A percentile compares a stretch with the other conserved stretches of the same genome.
phyloP scores from a whole-genome alignment of 2,113 vertebrate genomes.

The Pithys albifrons region DNA sequence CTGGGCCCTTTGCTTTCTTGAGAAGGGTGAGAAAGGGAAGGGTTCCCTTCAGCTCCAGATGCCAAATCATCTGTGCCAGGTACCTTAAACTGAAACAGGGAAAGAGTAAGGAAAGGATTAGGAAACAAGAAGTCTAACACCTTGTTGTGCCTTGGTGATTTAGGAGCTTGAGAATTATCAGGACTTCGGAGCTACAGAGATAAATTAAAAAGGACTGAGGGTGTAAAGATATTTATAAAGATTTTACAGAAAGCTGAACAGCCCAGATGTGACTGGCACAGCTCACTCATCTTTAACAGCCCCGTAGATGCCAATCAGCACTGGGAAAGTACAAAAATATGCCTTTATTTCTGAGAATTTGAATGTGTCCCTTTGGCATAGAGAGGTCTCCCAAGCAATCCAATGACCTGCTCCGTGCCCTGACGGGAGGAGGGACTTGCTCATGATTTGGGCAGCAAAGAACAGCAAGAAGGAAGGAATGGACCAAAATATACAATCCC shows the following conservation, averaged over 20 bases:
- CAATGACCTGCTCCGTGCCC: not conserved
- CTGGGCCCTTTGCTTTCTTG: not conserved
- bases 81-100: not conserved
- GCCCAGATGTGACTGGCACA: not conserved
- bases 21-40: not conserved
- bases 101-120: not conserved
- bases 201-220: not conserved
- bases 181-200: not conserved
- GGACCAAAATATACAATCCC: slow-evolving; percentile 63
- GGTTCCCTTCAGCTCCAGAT: not conserved
- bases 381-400: not conserved
- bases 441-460: not conserved
- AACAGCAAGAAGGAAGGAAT: slow-evolving; percentile 34
- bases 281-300: not conserved
- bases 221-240: not conserved
- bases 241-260: not conserved
- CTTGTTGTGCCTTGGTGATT: not conserved
- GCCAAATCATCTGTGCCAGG: not conserved
- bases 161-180: not conserved
- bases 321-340: slow-evolving; percentile 17
- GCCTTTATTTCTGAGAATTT: slow-evolving; percentile 14
- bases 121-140: not conserved
- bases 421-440: not conserved
- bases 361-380: not conserved
- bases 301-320: not conserved